Evolutionary conservation across 2,797 vertebrate species (phyloP).

Genomic region (Enteromius argenteus): DNA sequence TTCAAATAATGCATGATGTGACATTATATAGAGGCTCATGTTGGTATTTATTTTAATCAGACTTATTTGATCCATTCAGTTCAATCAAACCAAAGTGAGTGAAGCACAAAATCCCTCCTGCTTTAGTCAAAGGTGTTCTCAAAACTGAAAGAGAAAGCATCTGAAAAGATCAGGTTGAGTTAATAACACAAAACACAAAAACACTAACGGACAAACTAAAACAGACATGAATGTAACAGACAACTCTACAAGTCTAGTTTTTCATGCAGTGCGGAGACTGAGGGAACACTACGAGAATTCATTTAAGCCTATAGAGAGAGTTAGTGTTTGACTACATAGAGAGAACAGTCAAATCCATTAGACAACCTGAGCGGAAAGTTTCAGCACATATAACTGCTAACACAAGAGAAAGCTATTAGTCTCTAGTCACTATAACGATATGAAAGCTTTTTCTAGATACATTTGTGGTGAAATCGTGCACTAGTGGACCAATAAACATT

Average conservation of each 20-base stretch:
- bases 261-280: slow-evolving; percentile 34
- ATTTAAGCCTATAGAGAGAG: slow-evolving; percentile 33
- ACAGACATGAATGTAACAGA: slow-evolving; percentile 12
- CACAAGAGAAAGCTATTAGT: background rate
- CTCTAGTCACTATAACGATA: slow-evolving; percentile 12
- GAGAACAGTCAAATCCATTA: slow-evolving; percentile 38
- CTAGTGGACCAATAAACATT: background rate
- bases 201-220: slow-evolving; percentile 9
- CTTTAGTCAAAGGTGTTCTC: background rate
- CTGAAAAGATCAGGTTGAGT: slow-evolving; percentile 1
- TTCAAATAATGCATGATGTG: background rate
- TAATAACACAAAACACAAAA: slow-evolving; percentile 24
- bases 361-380: background rate
- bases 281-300: slow-evolving; percentile 23
- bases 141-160: slow-evolving; percentile 19
- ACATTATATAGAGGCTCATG: background rate
- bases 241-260: slow-evolving; percentile 25
- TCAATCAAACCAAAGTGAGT: background rate
- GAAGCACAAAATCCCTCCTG: background rate
- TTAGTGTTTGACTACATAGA: slow-evolving; percentile 24
- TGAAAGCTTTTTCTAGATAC: slow-evolving; percentile 12
- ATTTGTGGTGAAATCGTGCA: slow-evolving; percentile 8
- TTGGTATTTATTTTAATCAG: background rate
- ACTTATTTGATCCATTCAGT: background rate
- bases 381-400: slow-evolving; percentile 6